A percentile compares a stretch with the other conserved stretches of the same genome.
Evolutionary conservation across 2,888 invertebrate genomes (phyloP).

Genomic region (Ectobius pallidus): DNA sequence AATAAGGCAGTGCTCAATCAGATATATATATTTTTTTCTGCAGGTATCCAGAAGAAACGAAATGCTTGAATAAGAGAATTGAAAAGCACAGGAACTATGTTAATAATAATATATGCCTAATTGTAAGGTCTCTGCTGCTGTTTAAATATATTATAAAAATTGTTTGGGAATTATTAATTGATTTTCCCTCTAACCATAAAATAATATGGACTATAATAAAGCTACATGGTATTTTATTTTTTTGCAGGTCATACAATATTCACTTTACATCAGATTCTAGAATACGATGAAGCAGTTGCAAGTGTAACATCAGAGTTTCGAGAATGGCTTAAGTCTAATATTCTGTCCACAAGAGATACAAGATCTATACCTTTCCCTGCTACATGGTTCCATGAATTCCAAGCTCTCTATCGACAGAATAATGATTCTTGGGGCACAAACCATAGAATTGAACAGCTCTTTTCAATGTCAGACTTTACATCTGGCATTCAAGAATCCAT

Average conservation of each 20-base stretch:
- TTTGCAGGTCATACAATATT: slow-evolving; percentile 35
- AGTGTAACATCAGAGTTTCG: neutral
- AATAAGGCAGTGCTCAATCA: too few relatives aligned
- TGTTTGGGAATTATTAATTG: too few relatives aligned
- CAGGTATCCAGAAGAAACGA: too few relatives aligned
- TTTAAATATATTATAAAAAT: too few relatives aligned
- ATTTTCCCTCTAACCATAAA: too few relatives aligned
- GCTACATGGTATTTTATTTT: neutral
- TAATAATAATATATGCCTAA: too few relatives aligned
- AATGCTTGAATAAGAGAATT: too few relatives aligned
- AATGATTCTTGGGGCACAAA: neutral
- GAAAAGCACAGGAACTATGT: too few relatives aligned
- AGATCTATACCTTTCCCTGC: slow-evolving; percentile 10
- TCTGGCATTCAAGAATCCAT: slow-evolving; percentile 24
- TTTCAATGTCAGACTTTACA: slow-evolving; percentile 4
- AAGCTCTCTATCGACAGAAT: neutral
- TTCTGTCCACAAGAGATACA: neutral
- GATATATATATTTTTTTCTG: too few relatives aligned
- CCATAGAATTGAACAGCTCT: slow-evolving; percentile 1
- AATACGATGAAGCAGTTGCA: neutral
- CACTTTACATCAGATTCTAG: slow-evolving; percentile 25
- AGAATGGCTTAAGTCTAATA: slow-evolving; percentile 20
- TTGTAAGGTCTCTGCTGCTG: too few relatives aligned
- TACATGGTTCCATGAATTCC: slow-evolving; percentile 28
- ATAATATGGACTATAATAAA: neutral